Percentiles rank a stretch among this genome's conserved stretches.
phyloP scores from a whole-genome alignment of 2,888 invertebrate species.

The Eupithecia dodoneata region DNA sequence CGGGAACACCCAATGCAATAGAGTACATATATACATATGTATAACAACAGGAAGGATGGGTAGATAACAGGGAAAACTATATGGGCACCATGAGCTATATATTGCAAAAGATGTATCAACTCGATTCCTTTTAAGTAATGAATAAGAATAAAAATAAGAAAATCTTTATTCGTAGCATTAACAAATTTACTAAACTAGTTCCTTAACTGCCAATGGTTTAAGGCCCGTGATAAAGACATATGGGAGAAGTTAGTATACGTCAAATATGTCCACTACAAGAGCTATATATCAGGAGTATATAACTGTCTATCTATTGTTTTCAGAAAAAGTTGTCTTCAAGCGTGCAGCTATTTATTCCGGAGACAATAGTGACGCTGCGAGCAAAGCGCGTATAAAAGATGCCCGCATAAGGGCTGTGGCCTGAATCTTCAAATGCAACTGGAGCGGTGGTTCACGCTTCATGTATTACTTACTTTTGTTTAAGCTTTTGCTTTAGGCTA shows the following conservation, averaged over 20 bases:
- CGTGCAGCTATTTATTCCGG: conserved; percentile 18
- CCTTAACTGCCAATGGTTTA: neutral
- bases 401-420: conserved; percentile 51
- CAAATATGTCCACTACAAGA: neutral
- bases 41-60: neutral
- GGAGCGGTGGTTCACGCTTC: conserved; percentile 48
- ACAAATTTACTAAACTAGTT: too few species aligned
- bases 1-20: too few species aligned
- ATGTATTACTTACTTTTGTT: conserved; percentile 38
- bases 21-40: too few species aligned
- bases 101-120: neutral
- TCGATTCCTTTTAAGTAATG: neutral
- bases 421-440: conserved; percentile 49
- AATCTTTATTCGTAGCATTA: too few species aligned
- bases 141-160: too few species aligned
- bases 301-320: neutral
- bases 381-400: conserved; percentile 49
- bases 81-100: too few species aligned
- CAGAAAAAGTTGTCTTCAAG: conserved; percentile 12
- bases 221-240: neutral
- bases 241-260: neutral
- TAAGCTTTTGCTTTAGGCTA: conserved; percentile 2
- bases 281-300: neutral
- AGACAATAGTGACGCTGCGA: conserved; percentile 41
- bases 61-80: neutral